Conservation (phyloP, 2,797 vertebrate species). For the Amphiprion clarkii region DNA sequence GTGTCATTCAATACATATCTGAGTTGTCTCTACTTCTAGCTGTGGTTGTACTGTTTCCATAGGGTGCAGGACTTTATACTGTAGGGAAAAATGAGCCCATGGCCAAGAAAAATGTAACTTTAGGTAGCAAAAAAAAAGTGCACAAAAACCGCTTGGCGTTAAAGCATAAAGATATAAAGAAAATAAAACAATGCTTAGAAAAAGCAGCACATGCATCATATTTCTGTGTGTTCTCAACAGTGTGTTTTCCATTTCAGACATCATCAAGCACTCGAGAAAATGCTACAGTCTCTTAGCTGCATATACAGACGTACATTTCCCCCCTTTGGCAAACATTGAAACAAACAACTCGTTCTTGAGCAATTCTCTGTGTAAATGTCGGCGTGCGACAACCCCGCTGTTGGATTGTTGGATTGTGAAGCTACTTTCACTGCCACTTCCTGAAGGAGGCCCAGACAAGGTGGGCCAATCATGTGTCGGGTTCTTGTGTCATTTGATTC, state of each 20-base stretch:
- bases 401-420: conserved; percentile 21
- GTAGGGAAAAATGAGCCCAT: too few relatives aligned
- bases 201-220: neutral
- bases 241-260: conserved; percentile 7
- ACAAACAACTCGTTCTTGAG: conserved; percentile 52
- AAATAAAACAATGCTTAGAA: neutral
- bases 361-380: conserved; percentile 57
- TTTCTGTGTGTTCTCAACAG: neutral
- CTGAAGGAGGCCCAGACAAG: conserved; percentile 47
- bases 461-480: conserved; percentile 53
- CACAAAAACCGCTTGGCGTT: too few relatives aligned
- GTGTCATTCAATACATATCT: too few relatives aligned
- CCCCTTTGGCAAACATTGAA: conserved; percentile 38
- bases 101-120: too few relatives aligned
- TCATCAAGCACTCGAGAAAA: conserved; percentile 22
- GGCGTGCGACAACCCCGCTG: conserved; percentile 26
- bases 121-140: too few relatives aligned
- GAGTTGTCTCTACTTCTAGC: too few relatives aligned
- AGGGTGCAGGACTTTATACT: too few relatives aligned
- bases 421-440: conserved; percentile 34
- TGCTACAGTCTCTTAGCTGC: neutral
- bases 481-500: conserved; percentile 51
- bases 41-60: too few relatives aligned
- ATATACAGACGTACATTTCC: conserved; percentile 15
- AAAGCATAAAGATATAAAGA: neutral